phyloP scores from a whole-genome alignment of 2,888 invertebrate genomes.

The Choreutis nemorana region DNA sequence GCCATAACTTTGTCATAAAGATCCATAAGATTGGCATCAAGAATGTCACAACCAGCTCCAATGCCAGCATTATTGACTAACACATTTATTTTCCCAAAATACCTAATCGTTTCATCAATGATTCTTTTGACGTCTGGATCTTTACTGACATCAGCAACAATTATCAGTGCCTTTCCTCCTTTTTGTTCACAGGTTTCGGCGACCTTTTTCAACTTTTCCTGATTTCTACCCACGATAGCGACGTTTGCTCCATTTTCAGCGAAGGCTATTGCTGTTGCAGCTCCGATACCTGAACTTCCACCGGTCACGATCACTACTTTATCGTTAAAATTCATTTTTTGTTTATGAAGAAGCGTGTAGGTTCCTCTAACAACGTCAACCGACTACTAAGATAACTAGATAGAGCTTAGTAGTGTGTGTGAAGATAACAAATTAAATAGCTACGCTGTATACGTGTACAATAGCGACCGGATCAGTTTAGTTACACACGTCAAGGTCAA shows the following conservation, averaged over 20 bases:
- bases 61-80: constrained; percentile 23
- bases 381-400: too few relatives aligned
- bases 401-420: too few relatives aligned
- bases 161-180: constrained; percentile 8
- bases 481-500: too few relatives aligned
- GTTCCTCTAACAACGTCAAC: too few relatives aligned
- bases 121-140: constrained; percentile 17
- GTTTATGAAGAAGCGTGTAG: neutral
- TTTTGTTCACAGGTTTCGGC: constrained; percentile 9
- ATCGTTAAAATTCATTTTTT: constrained; percentile 3
- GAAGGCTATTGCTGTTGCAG: constrained; percentile 15
- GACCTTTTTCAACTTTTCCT: constrained; percentile 13
- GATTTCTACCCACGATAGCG: constrained; percentile 14
- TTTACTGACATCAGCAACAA: constrained; percentile 19
- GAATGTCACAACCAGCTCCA: constrained; percentile 9
- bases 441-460: too few relatives aligned
- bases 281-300: constrained; percentile 18
- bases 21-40: constrained; percentile 14
- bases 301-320: constrained; percentile 19
- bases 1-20: constrained; percentile 17
- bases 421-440: too few relatives aligned
- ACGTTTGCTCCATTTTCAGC: constrained; percentile 14
- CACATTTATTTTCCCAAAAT: constrained; percentile 18
- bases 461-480: too few relatives aligned
- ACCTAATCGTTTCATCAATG: constrained; percentile 13